Percentiles rank a stretch among this genome's conserved stretches.
Evolutionary conservation across 2,113 vertebrate genomes (phyloP).

Genomic region (Zingel zingel): DNA sequence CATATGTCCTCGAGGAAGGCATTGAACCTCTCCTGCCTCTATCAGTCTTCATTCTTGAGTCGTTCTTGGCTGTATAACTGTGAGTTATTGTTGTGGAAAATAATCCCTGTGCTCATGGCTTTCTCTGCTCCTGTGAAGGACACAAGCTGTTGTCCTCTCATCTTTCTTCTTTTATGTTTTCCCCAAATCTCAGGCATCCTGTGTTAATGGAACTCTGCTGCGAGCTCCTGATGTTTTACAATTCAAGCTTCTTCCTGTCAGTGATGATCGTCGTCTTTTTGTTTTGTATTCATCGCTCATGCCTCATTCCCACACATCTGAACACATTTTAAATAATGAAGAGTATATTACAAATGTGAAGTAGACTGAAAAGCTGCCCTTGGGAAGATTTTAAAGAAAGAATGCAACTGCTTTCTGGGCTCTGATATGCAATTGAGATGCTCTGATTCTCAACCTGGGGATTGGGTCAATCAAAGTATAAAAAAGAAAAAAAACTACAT

Average conservation of each 20-base stretch:
- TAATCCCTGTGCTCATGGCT: neutral
- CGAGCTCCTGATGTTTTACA: neutral
- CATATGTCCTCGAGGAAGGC: slow-evolving; percentile 5
- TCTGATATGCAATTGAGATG: no score
- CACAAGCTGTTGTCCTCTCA: neutral
- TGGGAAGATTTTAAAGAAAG: no score
- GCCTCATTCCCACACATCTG: no score
- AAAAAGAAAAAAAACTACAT: no score
- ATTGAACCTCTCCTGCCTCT: neutral
- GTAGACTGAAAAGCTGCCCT: no score
- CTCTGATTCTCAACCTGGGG: no score
- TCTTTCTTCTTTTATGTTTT: neutral
- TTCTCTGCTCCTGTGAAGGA: neutral
- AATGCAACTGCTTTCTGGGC: no score
- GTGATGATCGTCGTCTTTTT: neutral
- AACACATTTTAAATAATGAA: no score
- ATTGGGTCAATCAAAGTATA: no score
- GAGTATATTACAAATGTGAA: no score
- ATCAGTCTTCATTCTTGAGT: neutral
- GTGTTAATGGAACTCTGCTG: neutral
- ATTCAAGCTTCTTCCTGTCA: neutral
- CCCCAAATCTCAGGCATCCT: neutral
- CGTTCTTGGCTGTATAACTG: neutral
- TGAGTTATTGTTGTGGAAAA: slow-evolving; percentile 9
- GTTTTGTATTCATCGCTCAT: no score